Percentiles rank a stretch among this genome's conserved stretches.
Conservation (phyloP, 2,888 invertebrate genomes). For the Melipona bicolor region DNA sequence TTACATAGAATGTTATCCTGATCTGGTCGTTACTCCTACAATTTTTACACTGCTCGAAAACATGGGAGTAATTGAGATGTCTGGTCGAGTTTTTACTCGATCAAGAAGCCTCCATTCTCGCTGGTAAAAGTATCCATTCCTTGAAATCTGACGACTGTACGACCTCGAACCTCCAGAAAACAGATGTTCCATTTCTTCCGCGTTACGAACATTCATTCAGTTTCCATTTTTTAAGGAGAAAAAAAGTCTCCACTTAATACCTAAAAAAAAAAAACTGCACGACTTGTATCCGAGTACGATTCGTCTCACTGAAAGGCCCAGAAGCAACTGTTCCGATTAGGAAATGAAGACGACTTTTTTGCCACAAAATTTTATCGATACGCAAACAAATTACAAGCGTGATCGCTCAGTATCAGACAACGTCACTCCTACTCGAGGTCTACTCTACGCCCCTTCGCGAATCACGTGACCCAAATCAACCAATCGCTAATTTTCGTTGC, state of each 20-base stretch:
- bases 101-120: not conserved
- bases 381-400: too few species aligned
- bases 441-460: too few species aligned
- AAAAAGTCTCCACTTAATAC: too few species aligned
- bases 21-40: not conserved
- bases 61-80: not conserved
- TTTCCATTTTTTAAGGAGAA: not conserved
- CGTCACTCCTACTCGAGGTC: too few species aligned
- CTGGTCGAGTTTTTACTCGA: constrained; percentile 30
- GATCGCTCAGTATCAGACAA: too few species aligned
- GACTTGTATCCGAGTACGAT: too few species aligned
- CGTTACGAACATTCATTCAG: not conserved
- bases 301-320: too few species aligned
- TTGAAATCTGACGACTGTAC: not conserved
- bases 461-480: too few species aligned
- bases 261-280: not conserved
- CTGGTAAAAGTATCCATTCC: not conserved
- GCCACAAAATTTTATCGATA: too few species aligned
- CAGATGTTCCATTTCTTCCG: not conserved
- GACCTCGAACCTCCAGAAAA: not conserved
- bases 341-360: too few species aligned
- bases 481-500: too few species aligned
- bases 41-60: not conserved
- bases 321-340: too few species aligned
- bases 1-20: not conserved